Evolutionary conservation across 2,797 vertebrate species (phyloP).

Genomic region (Enteromius anoplus): DNA sequence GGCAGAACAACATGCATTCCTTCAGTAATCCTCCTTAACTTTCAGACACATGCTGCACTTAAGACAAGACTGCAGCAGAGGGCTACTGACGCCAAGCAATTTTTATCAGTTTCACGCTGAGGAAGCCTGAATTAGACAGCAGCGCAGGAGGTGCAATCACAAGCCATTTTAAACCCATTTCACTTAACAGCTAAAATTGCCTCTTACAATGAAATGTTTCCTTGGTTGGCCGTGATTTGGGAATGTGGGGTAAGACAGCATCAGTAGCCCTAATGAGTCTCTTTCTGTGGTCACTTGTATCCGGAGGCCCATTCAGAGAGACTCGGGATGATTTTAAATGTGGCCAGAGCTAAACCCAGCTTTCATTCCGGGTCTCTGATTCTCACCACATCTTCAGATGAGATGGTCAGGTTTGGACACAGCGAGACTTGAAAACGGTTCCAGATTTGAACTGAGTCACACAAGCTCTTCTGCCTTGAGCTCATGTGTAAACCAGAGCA

Average conservation of each 20-base stretch:
- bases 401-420: conserved; percentile 57
- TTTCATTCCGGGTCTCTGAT: conserved; percentile 20
- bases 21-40: conserved; percentile 33
- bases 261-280: conserved; percentile 33
- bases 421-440: conserved; percentile 49
- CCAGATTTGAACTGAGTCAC: conserved; percentile 46
- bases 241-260: conserved; percentile 18
- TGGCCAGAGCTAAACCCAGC: conserved; percentile 45
- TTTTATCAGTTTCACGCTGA: conserved; percentile 50
- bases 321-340: conserved; percentile 48
- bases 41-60: conserved; percentile 41
- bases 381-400: conserved; percentile 48
- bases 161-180: conserved; percentile 53
- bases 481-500: conserved; percentile 19
- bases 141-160: conserved; percentile 44
- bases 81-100: conserved; percentile 25
- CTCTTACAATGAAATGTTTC: conserved; percentile 47
- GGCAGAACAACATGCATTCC: conserved; percentile 33
- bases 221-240: conserved; percentile 38
- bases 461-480: conserved; percentile 25
- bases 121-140: conserved; percentile 25
- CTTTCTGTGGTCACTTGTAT: conserved; percentile 45
- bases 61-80: conserved; percentile 35
- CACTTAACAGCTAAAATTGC: conserved; percentile 44
- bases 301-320: conserved; percentile 45